A percentile compares a stretch with the other conserved stretches of the same genome.
Conservation (phyloP, 2,797 vertebrate species). For the Hippopotamyrus pictus region DNA sequence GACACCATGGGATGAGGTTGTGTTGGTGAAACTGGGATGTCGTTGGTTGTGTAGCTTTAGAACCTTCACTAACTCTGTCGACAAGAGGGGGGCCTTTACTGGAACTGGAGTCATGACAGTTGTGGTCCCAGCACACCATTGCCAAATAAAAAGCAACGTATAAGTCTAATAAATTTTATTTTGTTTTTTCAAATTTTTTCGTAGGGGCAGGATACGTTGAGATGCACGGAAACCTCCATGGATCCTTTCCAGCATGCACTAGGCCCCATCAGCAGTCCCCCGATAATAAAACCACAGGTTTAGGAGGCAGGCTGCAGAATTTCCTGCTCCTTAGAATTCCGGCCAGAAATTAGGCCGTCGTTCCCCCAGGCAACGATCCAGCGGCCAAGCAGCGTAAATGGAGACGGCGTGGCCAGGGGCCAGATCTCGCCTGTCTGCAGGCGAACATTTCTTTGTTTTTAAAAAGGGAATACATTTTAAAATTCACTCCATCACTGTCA, state of each 20-base stretch:
- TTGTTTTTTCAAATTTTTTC: not conserved
- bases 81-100: not conserved
- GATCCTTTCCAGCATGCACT: conserved; percentile 40
- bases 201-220: not conserved
- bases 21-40: not conserved
- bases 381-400: not conserved
- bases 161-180: not conserved
- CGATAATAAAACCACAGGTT: conserved; percentile 56
- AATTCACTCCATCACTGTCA: not conserved
- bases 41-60: not conserved
- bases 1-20: not conserved
- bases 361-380: conserved; percentile 37
- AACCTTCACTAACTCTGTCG: not conserved
- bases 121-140: not conserved
- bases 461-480: not conserved
- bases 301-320: conserved; percentile 48
- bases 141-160: not conserved
- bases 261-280: conserved; percentile 53
- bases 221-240: not conserved
- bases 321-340: conserved; percentile 53
- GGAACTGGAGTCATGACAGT: not conserved
- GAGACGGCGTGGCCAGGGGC: not conserved
- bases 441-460: conserved; percentile 8
- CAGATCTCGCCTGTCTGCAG: conserved; percentile 25
- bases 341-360: conserved; percentile 48